phyloP scores from a whole-genome alignment of 2,113 vertebrate genomes.

The Tetrax tetrax region DNA sequence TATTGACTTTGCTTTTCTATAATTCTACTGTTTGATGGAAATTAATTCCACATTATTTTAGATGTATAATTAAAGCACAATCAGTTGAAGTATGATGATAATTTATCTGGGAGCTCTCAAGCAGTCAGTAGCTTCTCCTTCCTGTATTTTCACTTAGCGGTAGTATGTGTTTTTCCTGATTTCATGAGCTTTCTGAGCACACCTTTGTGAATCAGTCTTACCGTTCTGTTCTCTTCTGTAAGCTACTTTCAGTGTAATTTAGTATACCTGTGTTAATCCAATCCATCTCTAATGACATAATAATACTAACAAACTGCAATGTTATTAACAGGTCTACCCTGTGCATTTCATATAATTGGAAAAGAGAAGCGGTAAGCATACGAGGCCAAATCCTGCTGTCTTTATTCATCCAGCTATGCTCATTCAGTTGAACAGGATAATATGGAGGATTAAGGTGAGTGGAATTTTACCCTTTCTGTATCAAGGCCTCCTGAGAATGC shows the following conservation, averaged over 20 bases:
- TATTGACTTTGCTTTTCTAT: neutral
- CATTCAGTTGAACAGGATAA: neutral
- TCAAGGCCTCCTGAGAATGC: conserved; percentile 8
- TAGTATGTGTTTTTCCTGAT: neutral
- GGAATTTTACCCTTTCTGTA: conserved; percentile 24
- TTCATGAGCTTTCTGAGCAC: neutral
- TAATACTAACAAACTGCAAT: neutral
- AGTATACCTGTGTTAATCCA: neutral
- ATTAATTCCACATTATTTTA: neutral
- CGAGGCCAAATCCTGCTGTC: neutral
- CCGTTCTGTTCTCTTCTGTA: neutral
- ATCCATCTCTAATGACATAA: neutral
- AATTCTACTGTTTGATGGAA: neutral
- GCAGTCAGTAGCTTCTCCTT: neutral
- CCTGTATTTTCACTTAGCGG: neutral
- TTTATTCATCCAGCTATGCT: neutral
- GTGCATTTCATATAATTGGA: neutral
- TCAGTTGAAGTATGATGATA: neutral
- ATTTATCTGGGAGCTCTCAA: neutral
- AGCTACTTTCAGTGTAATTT: neutral
- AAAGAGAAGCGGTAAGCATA: neutral
- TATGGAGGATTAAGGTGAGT: conserved; percentile 28
- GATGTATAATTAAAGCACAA: neutral
- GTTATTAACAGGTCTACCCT: neutral
- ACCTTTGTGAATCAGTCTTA: neutral